Conservation (phyloP, 2,888 invertebrate genomes). For the Iphiclides podalirius region DNA sequence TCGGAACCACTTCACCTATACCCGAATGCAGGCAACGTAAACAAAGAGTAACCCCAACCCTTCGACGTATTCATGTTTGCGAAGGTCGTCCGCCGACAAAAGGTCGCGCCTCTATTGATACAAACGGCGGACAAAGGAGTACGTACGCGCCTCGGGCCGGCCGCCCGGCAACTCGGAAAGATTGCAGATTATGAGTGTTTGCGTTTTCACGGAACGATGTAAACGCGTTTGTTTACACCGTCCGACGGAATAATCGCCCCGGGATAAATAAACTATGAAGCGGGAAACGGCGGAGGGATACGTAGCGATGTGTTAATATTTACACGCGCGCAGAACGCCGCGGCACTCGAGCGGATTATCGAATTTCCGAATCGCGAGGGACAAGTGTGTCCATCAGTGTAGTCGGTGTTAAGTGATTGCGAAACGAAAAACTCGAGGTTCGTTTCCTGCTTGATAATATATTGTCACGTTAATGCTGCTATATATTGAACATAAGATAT, state of each 20-base stretch:
- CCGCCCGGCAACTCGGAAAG: constrained; percentile 29
- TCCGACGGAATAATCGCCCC: neutral
- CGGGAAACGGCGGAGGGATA: neutral
- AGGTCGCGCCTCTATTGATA: constrained; percentile 34
- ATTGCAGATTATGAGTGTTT: constrained; percentile 30
- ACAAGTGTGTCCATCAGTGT: neutral
- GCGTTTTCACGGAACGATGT: constrained; percentile 15
- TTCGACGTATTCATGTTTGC: constrained; percentile 25
- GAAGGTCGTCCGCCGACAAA: constrained; percentile 32
- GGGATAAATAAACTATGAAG: neutral
- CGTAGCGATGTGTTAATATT: neutral
- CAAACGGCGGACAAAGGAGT: constrained; percentile 34
- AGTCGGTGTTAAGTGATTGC: neutral
- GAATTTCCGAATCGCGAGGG: neutral
- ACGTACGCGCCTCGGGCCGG: constrained; percentile 22
- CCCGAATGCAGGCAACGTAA: constrained; percentile 1
- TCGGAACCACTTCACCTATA: constrained; percentile 12
- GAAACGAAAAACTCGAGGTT: neutral
- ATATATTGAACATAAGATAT: too few species aligned
- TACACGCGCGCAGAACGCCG: neutral
- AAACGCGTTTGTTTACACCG: neutral
- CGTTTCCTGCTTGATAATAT: neutral
- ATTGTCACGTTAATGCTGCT: neutral
- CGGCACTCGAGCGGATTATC: neutral
- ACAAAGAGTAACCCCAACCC: constrained; percentile 25